Evolutionary conservation across 2,888 invertebrate genomes (phyloP), one percentile per base, ranked within the genome.

Genomic region (Drosophila neotestacea): DNA sequence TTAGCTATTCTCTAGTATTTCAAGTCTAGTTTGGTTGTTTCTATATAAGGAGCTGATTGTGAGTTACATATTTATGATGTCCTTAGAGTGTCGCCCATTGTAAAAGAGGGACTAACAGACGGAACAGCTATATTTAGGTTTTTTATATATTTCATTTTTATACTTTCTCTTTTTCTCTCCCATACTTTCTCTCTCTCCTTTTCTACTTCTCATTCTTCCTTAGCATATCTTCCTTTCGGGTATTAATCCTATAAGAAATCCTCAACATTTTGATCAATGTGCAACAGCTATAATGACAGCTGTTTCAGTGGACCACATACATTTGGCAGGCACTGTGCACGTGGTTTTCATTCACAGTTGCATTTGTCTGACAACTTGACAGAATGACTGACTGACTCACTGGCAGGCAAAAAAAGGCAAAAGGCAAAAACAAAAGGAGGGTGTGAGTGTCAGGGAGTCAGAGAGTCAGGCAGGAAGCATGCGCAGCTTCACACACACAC

Each of bases 401-500:
- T 28, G 34, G n/a, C 32, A 38, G 50, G 6, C 32, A 32, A 32
- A 6, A 32, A 2, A 6, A 42, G 42, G 11, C 42, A 38, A 22
- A n/a, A 30, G 50, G 68, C 27, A 55, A 22, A 39, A 28, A n/a
- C 22, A 3, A 22, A 22, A 22, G 22, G 22, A 22, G 22, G 22
- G 22, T 22, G 22, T 22, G 22, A 22, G 22, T 22, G 41, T 16
- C 28, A 39, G 59, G 1, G 47, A 51, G 60, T 36, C 59, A 27
- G 34, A 10, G 38, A 65, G 60, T 38, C 36, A 16, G 61, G 77
- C 82, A 83, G 85, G 85, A 84, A 82, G 75, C 84, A 87, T 86
- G 87, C 84, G 78, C 84, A 84, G 87, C 84, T 82, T 84, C 84
- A 83, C 80, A 85, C 80, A 79, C 70, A 65, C 72, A 41, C 50